Evolutionary conservation across 2,888 invertebrate genomes (phyloP), one percentile per base, ranked within the genome.

Genomic region (Theretra japonica): DNA sequence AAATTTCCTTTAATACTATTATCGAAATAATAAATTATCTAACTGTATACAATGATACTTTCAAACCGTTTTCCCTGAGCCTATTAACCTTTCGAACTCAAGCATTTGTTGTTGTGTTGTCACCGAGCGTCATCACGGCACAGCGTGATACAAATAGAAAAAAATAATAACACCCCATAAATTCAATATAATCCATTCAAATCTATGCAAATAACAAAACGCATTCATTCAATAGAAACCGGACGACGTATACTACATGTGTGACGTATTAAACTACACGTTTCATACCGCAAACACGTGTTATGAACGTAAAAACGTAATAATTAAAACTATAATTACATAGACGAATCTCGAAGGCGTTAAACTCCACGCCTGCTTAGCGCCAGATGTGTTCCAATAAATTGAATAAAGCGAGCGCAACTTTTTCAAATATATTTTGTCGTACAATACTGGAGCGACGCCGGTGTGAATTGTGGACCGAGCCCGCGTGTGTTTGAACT

Each of bases 321-420:
- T 62, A 62, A 48, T 48, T 48, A 65, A 41, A 48, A 41, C 41
- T 48, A 41, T 48, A 65, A 65, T 41, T 23, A 65, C 21, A 41
- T 65, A 65, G 23, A 62, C n/a, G 62, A 23, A 23, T 48, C 17
- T 65, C 23, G 23, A 58, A 58, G 15, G 58, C 58, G 58, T 58
- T 4, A 53, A 53, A 58, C 23, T 58, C 41, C 65, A 17, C 65
- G 48, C 65, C 65, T 60, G 60, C 60, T 65, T 41, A 58, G 41
- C 25, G 69, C 30, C 69, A 70, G 58, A 70, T 70, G 69, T 70
- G 58, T 57, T 33, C 58, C 21, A 41, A 70, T 58, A 69, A 70
- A 70, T 57, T 70, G 41, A 70, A 57, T 58, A 41, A 69, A 69
- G 41, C 21, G 58, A 58, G 41, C 23, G n/a, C 57, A 33, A 33